Evolutionary conservation across 2,888 invertebrate species (phyloP), one percentile per base, ranked within the genome.

Genomic region (Philopedon plagiatum): DNA sequence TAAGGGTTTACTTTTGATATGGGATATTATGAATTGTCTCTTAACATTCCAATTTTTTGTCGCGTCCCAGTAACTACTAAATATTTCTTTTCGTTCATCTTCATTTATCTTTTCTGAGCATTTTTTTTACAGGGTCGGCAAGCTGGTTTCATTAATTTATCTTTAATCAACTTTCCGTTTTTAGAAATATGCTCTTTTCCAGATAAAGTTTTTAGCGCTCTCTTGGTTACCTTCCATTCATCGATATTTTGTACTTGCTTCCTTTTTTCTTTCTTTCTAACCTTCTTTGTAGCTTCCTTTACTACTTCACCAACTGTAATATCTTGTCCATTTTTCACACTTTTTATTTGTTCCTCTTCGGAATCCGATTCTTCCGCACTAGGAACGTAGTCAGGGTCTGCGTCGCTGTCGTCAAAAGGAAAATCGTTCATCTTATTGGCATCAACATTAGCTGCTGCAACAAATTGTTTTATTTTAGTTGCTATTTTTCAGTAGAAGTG

Each of bases 21-120:
- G 34, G 34, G 62, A 29, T 11, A 9, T 7, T 7, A 63, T 32
- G 37, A 63, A 63, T 34, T 63, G 62, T 13, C 62, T 7, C 15
- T 63, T 63, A 13, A 63, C 13, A 34, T 63, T 34, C 34, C 62
- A 63, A 15, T 15, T 63, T 63, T 49, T 63, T 9, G n/a, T 13
- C 19, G 23, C 49, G 3, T 49, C 19, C 62, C 62, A 63, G 49
- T 63, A 49, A 13, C 11, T 37, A 32, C 37, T 46, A 32, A 63
- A 63, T 34, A 49, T 63, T 49, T 63, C 19, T 34, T 9, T 15
- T 19, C 62, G 37, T 11, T 2, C 11, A 34, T 34, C 19, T 26
- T 62, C 62, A 46, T 29, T 46, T 18, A 63, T 63, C 46, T 63
- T 63, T 23, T 63, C 23, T 5, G 60, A 23, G 32, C 44, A 46